Evolutionary conservation across 2,888 invertebrate genomes (phyloP), one percentile per base, ranked within the genome.

Genomic region (Cosmia pyralina): DNA sequence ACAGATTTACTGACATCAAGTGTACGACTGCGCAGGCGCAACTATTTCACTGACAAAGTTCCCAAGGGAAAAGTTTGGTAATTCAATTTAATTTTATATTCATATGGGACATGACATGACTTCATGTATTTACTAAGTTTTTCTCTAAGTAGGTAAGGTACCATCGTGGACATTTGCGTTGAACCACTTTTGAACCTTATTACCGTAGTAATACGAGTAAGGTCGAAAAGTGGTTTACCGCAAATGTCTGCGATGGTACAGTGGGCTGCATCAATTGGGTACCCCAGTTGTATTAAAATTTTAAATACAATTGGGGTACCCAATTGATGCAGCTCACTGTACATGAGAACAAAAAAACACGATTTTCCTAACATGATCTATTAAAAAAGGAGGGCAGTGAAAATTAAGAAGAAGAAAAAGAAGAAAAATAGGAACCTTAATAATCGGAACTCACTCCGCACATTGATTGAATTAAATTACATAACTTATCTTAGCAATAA

Each of bases 1-100:
- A 90, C 87, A 88, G 90, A 90, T 88, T 85, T 89, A 91, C 80
- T 83, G 85, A 77, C 77, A 72, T 62, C 72, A 64, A 85, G 74
- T 77, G 68, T 79, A 79, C 46, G 28, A 38, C 28, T 58, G 4
- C 50, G 73, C 53, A 6, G 19, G 44, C 58, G 58, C 66, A 50
- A 53, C 69, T 73, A 69, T 81, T 69, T 50, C 59, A 75, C 34
- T 57, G 50, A 2, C 34, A 8, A 46, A 64, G 74, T 83, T 83
- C 82, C 72, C 82, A 34, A 72, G 82, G 70, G 80, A 83, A 77
- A 52, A 11, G 34, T 70, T 70, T 77, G 72, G 72, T 77, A 28
- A 63, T 63, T 73, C 52, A 11, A 79, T 75, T 73, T 72, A 59
- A 68, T 69, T 57, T 68, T 53, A 0, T 58, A 55, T 67, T 63